Percentiles rank a stretch among this genome's conserved stretches.
phyloP scores from a whole-genome alignment of 2,888 invertebrate genomes.

The Spisula subtruncata region DNA sequence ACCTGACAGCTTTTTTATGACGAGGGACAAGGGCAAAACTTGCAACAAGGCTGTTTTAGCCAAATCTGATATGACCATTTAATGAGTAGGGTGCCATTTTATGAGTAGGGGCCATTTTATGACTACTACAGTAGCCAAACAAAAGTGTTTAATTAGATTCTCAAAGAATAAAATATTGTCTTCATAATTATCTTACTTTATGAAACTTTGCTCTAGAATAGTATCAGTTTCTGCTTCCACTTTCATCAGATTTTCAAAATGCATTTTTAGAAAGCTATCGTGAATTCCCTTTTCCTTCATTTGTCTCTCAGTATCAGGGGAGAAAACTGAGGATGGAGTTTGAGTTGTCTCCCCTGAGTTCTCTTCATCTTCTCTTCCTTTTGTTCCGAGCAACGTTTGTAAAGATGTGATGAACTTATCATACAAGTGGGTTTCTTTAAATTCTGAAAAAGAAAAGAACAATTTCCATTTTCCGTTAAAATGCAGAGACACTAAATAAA shows the following conservation, averaged over 20 bases:
- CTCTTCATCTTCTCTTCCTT: conserved; percentile 35
- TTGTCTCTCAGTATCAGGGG: conserved; percentile 75
- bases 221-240: conserved; percentile 42
- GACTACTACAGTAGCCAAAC: no score
- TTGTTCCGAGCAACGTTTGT: conserved; percentile 73
- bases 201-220: conserved; percentile 56
- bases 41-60: no score
- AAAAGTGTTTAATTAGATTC: conserved; percentile 54
- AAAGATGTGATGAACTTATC: conserved; percentile 80
- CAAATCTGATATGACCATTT: no score
- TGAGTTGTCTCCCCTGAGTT: conserved; percentile 54
- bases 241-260: conserved; percentile 77
- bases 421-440: conserved; percentile 78
- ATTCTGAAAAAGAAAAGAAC: conserved; percentile 69
- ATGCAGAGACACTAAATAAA: no score
- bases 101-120: no score
- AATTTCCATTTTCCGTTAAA: background rate
- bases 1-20: no score
- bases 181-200: conserved; percentile 54
- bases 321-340: conserved; percentile 59
- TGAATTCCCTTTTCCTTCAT: conserved; percentile 77
- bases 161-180: background rate
- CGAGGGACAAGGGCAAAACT: no score
- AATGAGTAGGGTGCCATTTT: no score
- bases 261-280: conserved; percentile 80